Evolutionary conservation across 53 echinoderm and acorn worm genomes (phyloP).

Genomic region (Actinopyga echinites): DNA sequence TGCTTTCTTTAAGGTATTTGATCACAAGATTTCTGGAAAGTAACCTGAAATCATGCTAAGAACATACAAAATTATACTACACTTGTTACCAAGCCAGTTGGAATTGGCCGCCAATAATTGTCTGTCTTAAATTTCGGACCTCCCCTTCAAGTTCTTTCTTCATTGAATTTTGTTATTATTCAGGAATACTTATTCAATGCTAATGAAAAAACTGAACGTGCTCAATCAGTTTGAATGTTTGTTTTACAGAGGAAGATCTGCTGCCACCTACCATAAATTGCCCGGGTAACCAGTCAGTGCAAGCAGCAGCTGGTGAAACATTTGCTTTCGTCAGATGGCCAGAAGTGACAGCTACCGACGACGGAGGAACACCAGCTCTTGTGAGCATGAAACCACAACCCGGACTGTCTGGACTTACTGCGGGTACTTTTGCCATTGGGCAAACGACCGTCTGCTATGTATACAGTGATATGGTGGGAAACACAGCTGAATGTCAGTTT

Average conservation of each 20-base stretch:
- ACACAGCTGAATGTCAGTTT: conserved; percentile 56
- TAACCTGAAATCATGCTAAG: no score
- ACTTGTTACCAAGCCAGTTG: no score
- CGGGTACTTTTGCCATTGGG: conserved; percentile 47
- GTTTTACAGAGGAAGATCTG: not conserved
- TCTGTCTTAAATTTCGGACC: no score
- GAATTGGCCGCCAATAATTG: no score
- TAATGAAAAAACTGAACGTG: no score
- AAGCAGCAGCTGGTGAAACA: not conserved
- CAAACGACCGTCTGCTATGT: conserved; percentile 53
- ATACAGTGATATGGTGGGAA: conserved; percentile 59
- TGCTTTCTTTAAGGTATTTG: no score
- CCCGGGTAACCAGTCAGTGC: not conserved
- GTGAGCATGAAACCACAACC: not conserved
- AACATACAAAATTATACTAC: no score
- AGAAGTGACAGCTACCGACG: not conserved
- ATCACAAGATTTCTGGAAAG: no score
- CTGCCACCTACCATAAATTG: not conserved
- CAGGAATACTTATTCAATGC: no score
- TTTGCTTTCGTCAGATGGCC: not conserved
- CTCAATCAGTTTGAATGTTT: no score
- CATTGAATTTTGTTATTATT: no score
- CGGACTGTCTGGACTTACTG: conserved; percentile 1
- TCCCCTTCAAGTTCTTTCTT: no score
- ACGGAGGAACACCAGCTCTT: not conserved